These are phyloP conservation scores for Panthera uncia DNA, from an alignment of 2,113 vertebrate species.

Conservation along the genomic window DNA sequence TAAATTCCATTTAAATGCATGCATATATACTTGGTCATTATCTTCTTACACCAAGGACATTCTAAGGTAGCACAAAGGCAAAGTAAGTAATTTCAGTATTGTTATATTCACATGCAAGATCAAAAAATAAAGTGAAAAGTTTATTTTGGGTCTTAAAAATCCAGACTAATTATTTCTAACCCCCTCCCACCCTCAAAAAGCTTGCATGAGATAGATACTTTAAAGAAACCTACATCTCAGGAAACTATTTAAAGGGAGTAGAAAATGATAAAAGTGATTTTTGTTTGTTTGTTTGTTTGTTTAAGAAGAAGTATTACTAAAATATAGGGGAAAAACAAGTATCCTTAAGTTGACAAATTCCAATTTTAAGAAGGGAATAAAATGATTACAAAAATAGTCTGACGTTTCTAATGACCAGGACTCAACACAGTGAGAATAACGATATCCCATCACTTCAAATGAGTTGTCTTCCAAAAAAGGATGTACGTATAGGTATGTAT, in stretches of 20 bases:
- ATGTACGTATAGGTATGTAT: neutral
- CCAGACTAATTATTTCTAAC: neutral
- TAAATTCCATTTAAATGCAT: neutral
- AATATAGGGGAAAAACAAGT: neutral
- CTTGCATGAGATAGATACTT: neutral
- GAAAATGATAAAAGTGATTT: neutral
- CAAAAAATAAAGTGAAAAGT: neutral
- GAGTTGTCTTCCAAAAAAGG: neutral
- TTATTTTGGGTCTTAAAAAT: constrained; percentile 10
- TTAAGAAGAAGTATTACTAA: neutral
- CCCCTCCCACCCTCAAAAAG: neutral
- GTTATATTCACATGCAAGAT: neutral
- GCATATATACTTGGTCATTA: neutral
- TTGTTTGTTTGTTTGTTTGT: neutral
- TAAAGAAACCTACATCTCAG: neutral
- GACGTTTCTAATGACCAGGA: neutral
- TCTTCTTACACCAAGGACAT: neutral
- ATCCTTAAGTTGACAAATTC: neutral
- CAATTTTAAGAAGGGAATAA: neutral
- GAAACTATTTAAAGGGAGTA: neutral
- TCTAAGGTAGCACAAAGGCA: neutral
- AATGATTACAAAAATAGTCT: neutral
- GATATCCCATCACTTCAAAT: neutral
- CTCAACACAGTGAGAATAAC: neutral
- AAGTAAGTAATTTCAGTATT: neutral